Base-by-base conservation (phyloP, 2,113 vertebrate species). In the Cavia aperea region DNA sequence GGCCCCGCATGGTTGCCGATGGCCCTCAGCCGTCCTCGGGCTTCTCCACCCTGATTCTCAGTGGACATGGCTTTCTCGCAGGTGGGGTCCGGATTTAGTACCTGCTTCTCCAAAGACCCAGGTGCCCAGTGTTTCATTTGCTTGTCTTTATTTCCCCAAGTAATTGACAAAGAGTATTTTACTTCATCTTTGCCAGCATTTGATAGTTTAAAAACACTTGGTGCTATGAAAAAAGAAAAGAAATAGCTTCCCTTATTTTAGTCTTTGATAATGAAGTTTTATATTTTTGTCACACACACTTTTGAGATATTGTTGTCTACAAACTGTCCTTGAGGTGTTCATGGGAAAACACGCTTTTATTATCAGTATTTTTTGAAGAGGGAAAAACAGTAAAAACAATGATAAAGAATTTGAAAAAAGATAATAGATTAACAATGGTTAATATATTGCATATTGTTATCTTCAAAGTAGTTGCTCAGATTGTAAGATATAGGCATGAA, bases 141-240 rank as follows among this genome's bases (percentile, higher is more conserved):
- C 29, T 93, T 85, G 16, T 84, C 36, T 29, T 51, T 89, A 51
- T 65, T 94, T 33, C 73, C 15, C 29, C 26, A 63, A 70, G 56
- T 77, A 72, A 78, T 73, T 60, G 77, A 68, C 2, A 21, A 70
- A 70, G 72, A 62, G 39, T 56, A 14, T 88, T 94, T 63, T 51
- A 43, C 58, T 81, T 88, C 11, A 68, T 63, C 26, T 43, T 77
- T 88, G 56, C 91, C 65, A 63, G 63, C 56, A n/a, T 83, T 86
- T 63, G 43, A 63, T 79, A 56, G 60, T 70, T 94, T 86, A 51
- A 70, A 81, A 84, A 43, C 78, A 72, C 78, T 72, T 78, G 31
- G 60, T 85, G 60, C 65, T 91, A 95, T 91, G 63, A 58, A 93
- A 82, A 81, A 75, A 26, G 83, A 93, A 91, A 39, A 68, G 54